A percentile compares a stretch with the other conserved stretches of the same genome.
phyloP scores from a whole-genome alignment of 2,113 vertebrate genomes.

The Heteronetta atricapilla region DNA sequence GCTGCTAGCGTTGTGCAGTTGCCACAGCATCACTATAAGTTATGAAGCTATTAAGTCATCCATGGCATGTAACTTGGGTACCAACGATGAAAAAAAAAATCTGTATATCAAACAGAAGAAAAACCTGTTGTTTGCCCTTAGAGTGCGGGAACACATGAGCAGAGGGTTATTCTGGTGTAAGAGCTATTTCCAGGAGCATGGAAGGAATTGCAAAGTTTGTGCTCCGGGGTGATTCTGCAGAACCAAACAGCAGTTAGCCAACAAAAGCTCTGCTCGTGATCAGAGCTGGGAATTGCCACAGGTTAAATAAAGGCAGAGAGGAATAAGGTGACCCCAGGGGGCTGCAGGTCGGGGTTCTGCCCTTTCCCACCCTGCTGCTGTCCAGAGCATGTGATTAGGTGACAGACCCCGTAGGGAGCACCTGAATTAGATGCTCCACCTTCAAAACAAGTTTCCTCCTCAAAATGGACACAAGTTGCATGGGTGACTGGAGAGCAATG shows the following conservation, averaged over 20 bases:
- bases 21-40: neutral
- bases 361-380: neutral
- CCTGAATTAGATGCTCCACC: neutral
- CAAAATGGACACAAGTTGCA: neutral
- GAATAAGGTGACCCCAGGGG: neutral
- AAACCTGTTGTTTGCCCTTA: neutral
- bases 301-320: neutral
- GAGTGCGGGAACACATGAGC: rapidly evolving
- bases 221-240: neutral
- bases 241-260: neutral
- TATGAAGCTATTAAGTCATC: neutral
- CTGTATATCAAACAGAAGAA: neutral
- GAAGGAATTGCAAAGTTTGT: neutral
- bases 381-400: neutral
- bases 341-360: neutral
- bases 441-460: neutral
- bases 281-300: neutral
- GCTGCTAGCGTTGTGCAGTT: neutral
- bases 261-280: neutral
- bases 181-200: neutral
- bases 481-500: neutral
- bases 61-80: neutral
- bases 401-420: neutral
- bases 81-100: neutral
- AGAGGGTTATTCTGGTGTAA: rapidly evolving